Conservation (phyloP, 2,113 vertebrate genomes). For the Amblyornis subalaris region DNA sequence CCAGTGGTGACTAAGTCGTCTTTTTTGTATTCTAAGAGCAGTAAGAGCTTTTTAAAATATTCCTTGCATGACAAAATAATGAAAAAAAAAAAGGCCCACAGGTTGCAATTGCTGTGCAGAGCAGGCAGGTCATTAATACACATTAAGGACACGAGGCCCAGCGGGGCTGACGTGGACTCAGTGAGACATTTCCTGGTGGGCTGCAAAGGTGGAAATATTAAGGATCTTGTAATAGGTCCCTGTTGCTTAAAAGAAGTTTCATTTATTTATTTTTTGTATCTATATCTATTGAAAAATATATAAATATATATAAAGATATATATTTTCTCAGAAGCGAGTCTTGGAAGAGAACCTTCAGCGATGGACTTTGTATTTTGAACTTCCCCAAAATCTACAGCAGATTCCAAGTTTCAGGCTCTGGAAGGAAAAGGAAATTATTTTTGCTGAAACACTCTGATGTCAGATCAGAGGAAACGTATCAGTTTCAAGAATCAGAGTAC, state of each 20-base stretch:
- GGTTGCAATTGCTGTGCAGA: not conserved
- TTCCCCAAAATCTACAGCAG: not conserved
- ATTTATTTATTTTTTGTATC: not conserved
- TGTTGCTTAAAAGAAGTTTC: not conserved
- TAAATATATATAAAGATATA: not conserved
- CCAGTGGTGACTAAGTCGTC: not conserved
- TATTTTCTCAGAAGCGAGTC: not conserved
- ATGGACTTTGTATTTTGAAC: not conserved
- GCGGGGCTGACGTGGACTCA: not conserved
- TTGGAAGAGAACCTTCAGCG: not conserved
- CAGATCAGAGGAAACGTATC: conserved; percentile 28
- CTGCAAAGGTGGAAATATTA: not conserved
- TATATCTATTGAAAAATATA: no score
- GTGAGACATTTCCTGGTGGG: not conserved
- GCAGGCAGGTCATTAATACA: conserved; percentile 14
- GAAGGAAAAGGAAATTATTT: conserved; percentile 37
- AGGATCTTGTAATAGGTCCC: not conserved
- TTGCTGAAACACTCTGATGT: conserved; percentile 32
- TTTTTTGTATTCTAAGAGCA: not conserved
- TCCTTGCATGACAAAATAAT: not conserved
- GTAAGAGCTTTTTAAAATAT: conserved; percentile 5
- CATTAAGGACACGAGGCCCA: conserved; percentile 9
- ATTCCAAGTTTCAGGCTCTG: conserved; percentile 24
- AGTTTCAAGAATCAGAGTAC: conserved; percentile 29
- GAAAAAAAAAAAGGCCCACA: not conserved